These are phyloP conservation scores for Protophormia terraenovae DNA, from an alignment of 2,888 invertebrate species.

Conservation along the genomic window DNA sequence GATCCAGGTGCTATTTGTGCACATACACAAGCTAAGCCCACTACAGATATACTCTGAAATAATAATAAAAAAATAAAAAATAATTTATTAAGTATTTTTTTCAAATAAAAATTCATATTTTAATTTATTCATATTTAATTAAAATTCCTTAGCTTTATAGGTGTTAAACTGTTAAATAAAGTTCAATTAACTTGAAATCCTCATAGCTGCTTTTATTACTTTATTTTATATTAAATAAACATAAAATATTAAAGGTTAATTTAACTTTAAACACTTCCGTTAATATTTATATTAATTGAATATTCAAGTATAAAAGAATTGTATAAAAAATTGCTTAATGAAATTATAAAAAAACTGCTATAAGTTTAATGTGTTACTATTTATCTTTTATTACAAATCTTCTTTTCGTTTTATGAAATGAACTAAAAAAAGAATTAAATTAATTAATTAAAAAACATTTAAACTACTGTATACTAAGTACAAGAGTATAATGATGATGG, in stretches of 20 bases:
- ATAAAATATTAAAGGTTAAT: not conserved
- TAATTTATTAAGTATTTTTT: not conserved
- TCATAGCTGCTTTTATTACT: too few species aligned
- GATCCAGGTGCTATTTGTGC: slow-evolving; percentile 83
- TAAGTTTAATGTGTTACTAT: not conserved
- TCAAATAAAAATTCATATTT: not conserved
- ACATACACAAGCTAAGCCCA: slow-evolving; percentile 76
- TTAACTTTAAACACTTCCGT: slow-evolving; percentile 21
- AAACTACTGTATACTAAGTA: not conserved
- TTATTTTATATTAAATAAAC: not conserved
- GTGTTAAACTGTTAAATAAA: too few species aligned
- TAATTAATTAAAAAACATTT: not conserved
- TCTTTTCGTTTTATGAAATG: not conserved
- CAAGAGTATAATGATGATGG: too few species aligned
- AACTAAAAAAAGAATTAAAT: slow-evolving; percentile 4
- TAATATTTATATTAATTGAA: slow-evolving; percentile 3
- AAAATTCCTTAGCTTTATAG: not conserved
- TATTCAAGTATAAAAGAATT: slow-evolving; percentile 3
- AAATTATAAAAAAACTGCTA: not conserved
- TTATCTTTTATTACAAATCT: not conserved
- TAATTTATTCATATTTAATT: not conserved
- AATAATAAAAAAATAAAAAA: slow-evolving; percentile 34
- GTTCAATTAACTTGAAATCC: too few species aligned
- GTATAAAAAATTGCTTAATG: not conserved
- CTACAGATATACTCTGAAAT: slow-evolving; percentile 78